Percentiles rank a stretch among this genome's conserved stretches.
These are phyloP conservation scores for Troilus luridus DNA, from an alignment of 2,888 invertebrate species.

Conservation along the genomic window DNA sequence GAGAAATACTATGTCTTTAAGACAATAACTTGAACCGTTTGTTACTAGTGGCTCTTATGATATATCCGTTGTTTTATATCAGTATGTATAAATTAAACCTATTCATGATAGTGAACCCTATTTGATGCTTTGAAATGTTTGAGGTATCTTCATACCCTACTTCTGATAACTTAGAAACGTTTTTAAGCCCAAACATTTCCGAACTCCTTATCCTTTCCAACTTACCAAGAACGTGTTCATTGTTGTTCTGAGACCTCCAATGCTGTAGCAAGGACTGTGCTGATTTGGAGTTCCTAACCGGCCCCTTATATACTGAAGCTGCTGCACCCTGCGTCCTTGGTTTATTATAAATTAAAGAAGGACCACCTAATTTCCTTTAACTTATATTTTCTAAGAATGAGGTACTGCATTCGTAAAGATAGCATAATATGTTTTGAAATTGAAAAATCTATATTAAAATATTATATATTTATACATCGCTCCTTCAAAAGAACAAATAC, in stretches of 20 bases:
- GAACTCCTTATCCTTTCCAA: neutral
- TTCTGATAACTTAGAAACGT: neutral
- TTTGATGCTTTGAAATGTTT: neutral
- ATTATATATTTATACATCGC: too few species aligned
- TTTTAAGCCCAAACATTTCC: neutral
- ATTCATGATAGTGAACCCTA: neutral
- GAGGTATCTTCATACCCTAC: neutral
- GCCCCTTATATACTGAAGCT: constrained; percentile 50
- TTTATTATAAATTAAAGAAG: too few species aligned
- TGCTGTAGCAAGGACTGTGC: constrained; percentile 64
- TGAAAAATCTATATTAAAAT: too few species aligned
- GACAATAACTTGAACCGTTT: too few species aligned
- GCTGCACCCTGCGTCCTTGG: neutral
- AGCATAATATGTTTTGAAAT: too few species aligned
- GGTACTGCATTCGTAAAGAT: too few species aligned
- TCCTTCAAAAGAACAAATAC: too few species aligned
- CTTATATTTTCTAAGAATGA: too few species aligned
- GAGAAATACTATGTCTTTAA: too few species aligned
- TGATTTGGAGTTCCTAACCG: constrained; percentile 50
- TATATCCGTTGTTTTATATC: neutral
- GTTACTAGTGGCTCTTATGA: too few species aligned
- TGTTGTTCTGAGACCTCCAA: constrained; percentile 62
- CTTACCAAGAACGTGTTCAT: constrained; percentile 58
- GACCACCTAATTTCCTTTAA: too few species aligned
- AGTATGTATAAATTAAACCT: neutral